Evolutionary conservation across 2,888 invertebrate genomes (phyloP).

Genomic region (Acanthoscelides obtectus): DNA sequence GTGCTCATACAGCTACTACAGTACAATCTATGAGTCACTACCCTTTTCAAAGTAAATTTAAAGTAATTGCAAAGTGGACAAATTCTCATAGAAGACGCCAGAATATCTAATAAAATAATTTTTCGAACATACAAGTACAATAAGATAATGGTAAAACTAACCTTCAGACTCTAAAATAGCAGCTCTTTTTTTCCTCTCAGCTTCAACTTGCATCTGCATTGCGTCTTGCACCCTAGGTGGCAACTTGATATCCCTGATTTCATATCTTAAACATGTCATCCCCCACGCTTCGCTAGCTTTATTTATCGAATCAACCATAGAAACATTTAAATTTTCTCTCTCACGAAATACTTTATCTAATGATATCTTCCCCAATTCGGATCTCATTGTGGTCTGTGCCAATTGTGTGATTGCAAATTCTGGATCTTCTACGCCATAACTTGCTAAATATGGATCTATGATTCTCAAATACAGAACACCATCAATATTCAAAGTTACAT

Average conservation of each 20-base stretch:
- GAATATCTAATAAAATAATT: too few species aligned
- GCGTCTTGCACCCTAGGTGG: conserved; percentile 94
- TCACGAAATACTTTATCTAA: conserved; percentile 96
- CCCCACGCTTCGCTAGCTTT: conserved; percentile 99
- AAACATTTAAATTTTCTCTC: conserved; percentile 89
- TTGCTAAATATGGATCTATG: conserved; percentile 87
- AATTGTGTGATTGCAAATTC: conserved; percentile 99
- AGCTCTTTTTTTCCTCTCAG: conserved; percentile 93
- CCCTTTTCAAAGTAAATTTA: too few species aligned
- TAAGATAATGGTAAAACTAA: too few species aligned
- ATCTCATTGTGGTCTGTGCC: conserved; percentile 99
- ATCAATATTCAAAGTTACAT: conserved; percentile 94
- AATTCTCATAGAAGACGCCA: too few species aligned
- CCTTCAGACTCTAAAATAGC: conserved; percentile 95
- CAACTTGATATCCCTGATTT: conserved; percentile 86
- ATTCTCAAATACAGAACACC: conserved; percentile 95
- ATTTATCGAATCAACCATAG: conserved; percentile 94
- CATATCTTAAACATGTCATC: conserved; percentile 90
- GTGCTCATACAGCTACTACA: too few species aligned
- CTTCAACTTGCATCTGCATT: conserved; percentile 99
- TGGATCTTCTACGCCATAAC: conserved; percentile 98
- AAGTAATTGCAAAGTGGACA: too few species aligned
- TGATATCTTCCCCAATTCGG: conserved; percentile 88
- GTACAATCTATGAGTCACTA: too few species aligned
- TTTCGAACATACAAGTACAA: too few species aligned